A percentile compares a stretch with the other conserved stretches of the same genome.
phyloP scores from a whole-genome alignment of 2,797 vertebrate genomes.

The Momotus momota region DNA sequence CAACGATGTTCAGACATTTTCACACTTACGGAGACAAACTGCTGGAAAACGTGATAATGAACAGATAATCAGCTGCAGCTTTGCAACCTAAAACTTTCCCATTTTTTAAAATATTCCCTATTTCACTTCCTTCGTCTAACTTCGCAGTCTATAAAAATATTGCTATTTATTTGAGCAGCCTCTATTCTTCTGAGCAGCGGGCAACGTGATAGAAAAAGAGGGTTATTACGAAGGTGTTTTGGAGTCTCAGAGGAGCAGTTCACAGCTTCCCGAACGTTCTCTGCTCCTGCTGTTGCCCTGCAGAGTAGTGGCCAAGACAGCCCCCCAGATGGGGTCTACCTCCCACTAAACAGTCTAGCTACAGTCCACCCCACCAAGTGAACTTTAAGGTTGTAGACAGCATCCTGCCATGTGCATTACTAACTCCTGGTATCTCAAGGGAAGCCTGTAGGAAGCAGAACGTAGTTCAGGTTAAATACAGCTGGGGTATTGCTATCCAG shows the following conservation, averaged over 20 bases:
- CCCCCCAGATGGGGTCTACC: background rate
- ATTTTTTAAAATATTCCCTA: background rate
- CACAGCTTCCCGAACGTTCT: background rate
- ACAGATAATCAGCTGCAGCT: slow-evolving; percentile 23
- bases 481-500: background rate
- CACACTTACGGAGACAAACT: background rate
- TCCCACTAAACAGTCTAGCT: background rate
- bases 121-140: background rate
- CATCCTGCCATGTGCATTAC: background rate
- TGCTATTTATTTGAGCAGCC: background rate
- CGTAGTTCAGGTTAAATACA: background rate
- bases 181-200: background rate
- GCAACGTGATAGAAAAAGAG: background rate
- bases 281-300: background rate
- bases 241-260: background rate
- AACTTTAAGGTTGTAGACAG: background rate
- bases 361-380: background rate
- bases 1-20: background rate
- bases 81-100: background rate
- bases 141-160: slow-evolving; percentile 30
- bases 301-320: background rate
- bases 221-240: background rate
- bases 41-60: background rate
- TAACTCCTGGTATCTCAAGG: background rate
- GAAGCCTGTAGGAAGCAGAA: background rate